phyloP scores from a whole-genome alignment of 2,113 vertebrate species.

The Leucopternis melanops region DNA sequence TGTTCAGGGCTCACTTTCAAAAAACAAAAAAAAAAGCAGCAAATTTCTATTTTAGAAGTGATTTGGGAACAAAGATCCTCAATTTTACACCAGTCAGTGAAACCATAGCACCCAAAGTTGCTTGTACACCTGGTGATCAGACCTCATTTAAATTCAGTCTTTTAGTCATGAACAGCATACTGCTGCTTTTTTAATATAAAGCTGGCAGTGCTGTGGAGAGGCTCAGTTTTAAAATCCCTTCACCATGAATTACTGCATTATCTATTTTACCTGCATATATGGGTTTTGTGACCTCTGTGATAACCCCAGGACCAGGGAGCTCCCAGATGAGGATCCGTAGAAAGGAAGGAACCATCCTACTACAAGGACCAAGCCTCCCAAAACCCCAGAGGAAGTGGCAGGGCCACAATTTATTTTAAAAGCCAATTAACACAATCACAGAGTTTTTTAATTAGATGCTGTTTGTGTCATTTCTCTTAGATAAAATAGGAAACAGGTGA shows the following conservation, averaged over 20 bases:
- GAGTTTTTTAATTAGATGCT: not conserved
- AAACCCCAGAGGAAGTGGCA: not conserved
- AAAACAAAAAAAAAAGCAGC: not conserved
- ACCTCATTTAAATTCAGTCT: not conserved
- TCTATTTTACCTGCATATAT: not conserved
- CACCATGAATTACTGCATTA: too few relatives aligned
- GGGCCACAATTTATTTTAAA: not conserved
- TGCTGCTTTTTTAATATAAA: not conserved
- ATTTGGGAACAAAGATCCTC: not conserved
- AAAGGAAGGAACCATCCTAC: too few relatives aligned
- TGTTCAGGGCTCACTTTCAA: too few relatives aligned
- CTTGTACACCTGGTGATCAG: not conserved
- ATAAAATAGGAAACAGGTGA: not conserved
- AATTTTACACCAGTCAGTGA: not conserved
- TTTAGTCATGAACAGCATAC: fast-evolving
- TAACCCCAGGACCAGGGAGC: not conserved
- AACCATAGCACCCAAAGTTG: not conserved
- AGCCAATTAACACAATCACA: not conserved
- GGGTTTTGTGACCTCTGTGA: not conserved
- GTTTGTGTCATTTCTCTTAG: not conserved
- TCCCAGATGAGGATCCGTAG: not conserved
- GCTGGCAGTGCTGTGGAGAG: too few relatives aligned
- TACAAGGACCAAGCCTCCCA: not conserved
- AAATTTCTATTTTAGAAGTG: not conserved
- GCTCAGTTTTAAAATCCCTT: not conserved